These are phyloP conservation scores for Felis chaus DNA, from an alignment of 2,113 vertebrate genomes.

Conservation along the genomic window DNA sequence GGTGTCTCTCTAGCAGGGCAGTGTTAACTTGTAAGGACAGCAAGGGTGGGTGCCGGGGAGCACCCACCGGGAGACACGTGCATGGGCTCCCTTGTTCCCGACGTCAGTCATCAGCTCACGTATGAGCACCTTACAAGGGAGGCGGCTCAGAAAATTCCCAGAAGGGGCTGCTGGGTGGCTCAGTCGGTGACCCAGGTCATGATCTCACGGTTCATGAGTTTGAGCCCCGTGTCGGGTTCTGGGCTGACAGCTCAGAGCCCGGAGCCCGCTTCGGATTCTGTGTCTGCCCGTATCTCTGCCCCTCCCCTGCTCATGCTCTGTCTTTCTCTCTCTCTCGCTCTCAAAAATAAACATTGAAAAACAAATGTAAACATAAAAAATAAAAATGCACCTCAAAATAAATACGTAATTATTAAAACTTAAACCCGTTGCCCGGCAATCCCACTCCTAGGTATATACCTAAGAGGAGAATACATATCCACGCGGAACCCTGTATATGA, in stretches of 20 bases:
- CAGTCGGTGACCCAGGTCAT: too few species aligned
- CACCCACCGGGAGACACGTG: fast-evolving
- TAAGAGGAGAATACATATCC: neutral
- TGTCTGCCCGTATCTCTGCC: too few species aligned
- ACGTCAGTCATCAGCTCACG: too few species aligned
- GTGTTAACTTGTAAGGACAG: neutral
- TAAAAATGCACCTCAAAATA: neutral
- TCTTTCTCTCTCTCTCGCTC: too few species aligned
- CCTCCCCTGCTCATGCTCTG: too few species aligned
- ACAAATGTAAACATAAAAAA: too few species aligned
- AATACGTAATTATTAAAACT: neutral
- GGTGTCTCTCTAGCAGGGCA: neutral
- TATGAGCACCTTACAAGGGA: neutral
- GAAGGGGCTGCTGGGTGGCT: neutral
- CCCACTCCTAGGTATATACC: neutral
- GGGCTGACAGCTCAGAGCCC: too few species aligned
- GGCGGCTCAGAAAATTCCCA: neutral
- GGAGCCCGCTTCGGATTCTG: too few species aligned
- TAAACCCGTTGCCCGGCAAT: neutral
- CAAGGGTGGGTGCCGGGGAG: too few species aligned
- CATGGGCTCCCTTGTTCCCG: fast-evolving
- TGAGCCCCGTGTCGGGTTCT: fast-evolving
- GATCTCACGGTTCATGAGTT: too few species aligned
- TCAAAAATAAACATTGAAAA: too few species aligned
- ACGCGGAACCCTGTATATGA: neutral